phyloP scores from a whole-genome alignment of 2,113 vertebrate genomes.

The Hippocampus zosterae region DNA sequence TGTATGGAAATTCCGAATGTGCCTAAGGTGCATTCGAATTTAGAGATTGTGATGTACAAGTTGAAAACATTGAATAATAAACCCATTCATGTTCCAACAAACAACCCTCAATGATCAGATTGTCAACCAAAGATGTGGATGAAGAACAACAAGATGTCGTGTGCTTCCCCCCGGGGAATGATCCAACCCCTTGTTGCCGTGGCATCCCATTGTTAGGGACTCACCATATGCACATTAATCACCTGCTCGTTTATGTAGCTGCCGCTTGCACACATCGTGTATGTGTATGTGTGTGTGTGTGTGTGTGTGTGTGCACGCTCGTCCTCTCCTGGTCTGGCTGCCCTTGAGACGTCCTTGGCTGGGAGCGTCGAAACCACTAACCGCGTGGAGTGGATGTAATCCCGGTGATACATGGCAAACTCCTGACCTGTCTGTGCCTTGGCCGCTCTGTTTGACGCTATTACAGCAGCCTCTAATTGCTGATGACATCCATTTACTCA shows the following conservation, averaged over 20 bases:
- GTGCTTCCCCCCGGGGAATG: conserved; percentile 20
- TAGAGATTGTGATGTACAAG: conserved; percentile 1
- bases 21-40: neutral
- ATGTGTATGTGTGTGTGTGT: neutral
- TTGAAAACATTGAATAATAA: conserved; percentile 2
- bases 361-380: conserved; percentile 30
- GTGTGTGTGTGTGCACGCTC: conserved; percentile 10
- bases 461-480: conserved; percentile 72
- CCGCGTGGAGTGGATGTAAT: conserved; percentile 58
- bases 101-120: conserved; percentile 1
- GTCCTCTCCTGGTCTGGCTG: conserved; percentile 43
- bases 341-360: conserved; percentile 72
- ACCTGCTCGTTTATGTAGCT: conserved; percentile 20
- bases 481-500: conserved; percentile 73
- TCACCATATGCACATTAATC: conserved; percentile 37
- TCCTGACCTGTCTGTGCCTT: conserved; percentile 57
- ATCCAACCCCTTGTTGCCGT: conserved; percentile 13
- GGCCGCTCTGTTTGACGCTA: conserved; percentile 54
- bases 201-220: conserved; percentile 25
- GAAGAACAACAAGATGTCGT: conserved; percentile 30
- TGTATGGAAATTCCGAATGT: too few species aligned
- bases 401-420: conserved; percentile 68
- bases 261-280: conserved; percentile 6
- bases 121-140: conserved; percentile 1
- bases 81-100: conserved; percentile 12